Conservation (phyloP, 2,888 invertebrate species). For the Pseudococcus jackbeardsleyi region DNA sequence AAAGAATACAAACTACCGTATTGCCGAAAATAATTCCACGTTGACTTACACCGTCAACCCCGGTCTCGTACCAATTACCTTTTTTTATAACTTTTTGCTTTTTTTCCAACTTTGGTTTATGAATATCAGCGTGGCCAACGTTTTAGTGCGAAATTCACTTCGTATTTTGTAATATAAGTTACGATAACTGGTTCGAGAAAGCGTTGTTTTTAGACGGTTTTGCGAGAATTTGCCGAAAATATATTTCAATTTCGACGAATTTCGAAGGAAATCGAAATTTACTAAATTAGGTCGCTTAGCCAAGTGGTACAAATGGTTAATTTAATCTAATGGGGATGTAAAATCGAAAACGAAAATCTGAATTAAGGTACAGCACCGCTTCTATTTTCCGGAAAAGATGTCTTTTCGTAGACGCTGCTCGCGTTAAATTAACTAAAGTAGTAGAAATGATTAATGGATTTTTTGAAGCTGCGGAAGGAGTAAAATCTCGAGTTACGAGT, state of each 20-base stretch:
- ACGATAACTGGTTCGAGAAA: background rate
- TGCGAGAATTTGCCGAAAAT: background rate
- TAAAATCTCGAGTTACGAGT: too few relatives aligned
- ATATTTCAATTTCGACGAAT: background rate
- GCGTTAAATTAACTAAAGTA: too few relatives aligned
- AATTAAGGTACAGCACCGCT: too few relatives aligned
- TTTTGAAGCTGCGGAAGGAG: too few relatives aligned
- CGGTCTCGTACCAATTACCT: background rate
- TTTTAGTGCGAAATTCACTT: background rate
- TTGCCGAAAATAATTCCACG: background rate
- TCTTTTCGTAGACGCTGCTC: too few relatives aligned
- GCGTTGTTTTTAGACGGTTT: background rate
- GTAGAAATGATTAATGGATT: too few relatives aligned
- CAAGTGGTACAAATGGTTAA: too few relatives aligned
- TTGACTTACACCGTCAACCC: background rate
- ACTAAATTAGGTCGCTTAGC: too few relatives aligned
- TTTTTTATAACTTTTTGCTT: background rate
- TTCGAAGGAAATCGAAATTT: background rate
- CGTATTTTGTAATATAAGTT: background rate
- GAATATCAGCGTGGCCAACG: background rate
- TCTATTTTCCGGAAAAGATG: too few relatives aligned
- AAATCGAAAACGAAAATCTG: too few relatives aligned
- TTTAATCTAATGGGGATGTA: too few relatives aligned
- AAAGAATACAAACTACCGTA: slow-evolving; percentile 14
- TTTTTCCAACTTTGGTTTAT: background rate